phyloP scores from a whole-genome alignment of 1,140 invertebrate species.

The Aradophagus sp. region DNA sequence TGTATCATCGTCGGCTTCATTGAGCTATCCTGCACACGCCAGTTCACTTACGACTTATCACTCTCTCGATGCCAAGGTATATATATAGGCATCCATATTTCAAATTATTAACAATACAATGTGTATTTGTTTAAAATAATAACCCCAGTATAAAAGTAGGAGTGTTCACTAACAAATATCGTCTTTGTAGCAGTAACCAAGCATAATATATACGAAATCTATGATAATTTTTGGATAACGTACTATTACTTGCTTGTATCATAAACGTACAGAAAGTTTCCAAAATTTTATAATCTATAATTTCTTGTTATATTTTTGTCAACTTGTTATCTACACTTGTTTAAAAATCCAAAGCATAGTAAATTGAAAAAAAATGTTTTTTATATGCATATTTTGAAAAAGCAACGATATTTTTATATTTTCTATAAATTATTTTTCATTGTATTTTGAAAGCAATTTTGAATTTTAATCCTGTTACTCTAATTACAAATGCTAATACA shows the following conservation, averaged over 20 bases:
- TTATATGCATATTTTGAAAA: not conserved
- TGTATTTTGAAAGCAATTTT: too few species aligned
- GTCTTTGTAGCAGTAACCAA: too few species aligned
- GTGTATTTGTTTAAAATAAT: conserved; percentile 14
- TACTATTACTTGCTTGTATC: too few species aligned
- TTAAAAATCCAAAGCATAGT: too few species aligned
- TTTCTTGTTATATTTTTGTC: not conserved
- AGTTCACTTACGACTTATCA: conserved; percentile 70
- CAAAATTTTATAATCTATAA: not conserved
- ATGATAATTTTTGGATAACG: too few species aligned
- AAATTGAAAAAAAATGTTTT: not conserved
- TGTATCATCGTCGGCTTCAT: conserved; percentile 66
- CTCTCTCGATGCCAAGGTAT: conserved; percentile 70
- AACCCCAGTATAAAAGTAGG: not conserved
- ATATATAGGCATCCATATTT: conserved; percentile 59
- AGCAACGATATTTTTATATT: not conserved
- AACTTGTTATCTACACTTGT: too few species aligned
- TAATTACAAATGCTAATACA: too few species aligned
- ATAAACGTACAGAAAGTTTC: not conserved
- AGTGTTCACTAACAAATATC: conserved; percentile 5
- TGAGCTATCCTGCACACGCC: conserved; percentile 64
- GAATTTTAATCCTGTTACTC: too few species aligned
- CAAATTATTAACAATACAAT: conserved; percentile 26
- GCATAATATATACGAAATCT: too few species aligned
- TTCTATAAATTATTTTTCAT: too few species aligned